Evolutionary conservation across 2,797 vertebrate genomes (phyloP).

Genomic region (Cuculus canorus): DNA sequence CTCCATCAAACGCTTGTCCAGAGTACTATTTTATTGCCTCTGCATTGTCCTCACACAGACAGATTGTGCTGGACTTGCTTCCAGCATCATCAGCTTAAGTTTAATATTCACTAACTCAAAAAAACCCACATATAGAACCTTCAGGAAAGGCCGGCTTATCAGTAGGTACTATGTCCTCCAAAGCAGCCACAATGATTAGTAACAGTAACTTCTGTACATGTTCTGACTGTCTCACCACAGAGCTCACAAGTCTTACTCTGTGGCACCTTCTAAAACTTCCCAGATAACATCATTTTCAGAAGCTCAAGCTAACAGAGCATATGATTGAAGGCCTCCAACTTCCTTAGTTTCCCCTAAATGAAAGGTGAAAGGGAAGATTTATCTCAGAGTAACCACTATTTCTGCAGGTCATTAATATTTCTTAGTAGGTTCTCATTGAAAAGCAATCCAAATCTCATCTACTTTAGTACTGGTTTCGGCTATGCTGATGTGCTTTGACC

Average conservation of each 20-base stretch:
- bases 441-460: neutral
- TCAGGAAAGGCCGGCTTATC: neutral
- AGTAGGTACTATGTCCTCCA: neutral
- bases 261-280: neutral
- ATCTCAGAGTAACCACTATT: neutral
- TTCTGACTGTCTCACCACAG: neutral
- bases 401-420: neutral
- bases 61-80: neutral
- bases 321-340: neutral
- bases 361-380: neutral
- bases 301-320: neutral
- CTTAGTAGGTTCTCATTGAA: neutral
- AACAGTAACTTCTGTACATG: neutral
- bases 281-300: neutral
- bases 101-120: neutral
- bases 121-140: neutral
- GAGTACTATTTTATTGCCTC: neutral
- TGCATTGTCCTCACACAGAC: neutral
- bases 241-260: neutral
- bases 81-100: neutral
- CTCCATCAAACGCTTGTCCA: neutral
- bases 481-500: neutral
- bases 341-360: neutral
- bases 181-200: neutral
- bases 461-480: neutral